phyloP scores from a whole-genome alignment of 2,113 vertebrate species.

The Pica pica region DNA sequence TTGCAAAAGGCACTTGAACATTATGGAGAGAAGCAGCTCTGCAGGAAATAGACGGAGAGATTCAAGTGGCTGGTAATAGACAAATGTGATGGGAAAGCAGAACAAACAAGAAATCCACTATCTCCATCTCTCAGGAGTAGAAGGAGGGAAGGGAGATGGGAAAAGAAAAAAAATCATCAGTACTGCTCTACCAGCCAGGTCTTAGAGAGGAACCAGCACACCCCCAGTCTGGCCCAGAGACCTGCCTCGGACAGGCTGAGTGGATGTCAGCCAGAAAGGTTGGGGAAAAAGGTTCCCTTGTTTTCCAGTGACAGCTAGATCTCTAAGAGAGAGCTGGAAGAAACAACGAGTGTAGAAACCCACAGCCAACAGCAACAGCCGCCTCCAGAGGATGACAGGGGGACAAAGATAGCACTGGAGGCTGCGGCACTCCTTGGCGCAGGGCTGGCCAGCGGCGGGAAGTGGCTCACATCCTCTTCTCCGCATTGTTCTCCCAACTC shows the following conservation, averaged over 20 bases:
- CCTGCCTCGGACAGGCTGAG: not conserved
- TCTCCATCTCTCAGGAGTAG: not conserved
- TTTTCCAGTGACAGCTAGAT: not conserved
- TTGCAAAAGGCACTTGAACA: slow-evolving; percentile 8
- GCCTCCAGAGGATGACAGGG: not conserved
- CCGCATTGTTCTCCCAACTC: slow-evolving; percentile 50
- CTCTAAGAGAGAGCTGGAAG: not conserved
- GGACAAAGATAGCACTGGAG: slow-evolving; percentile 34
- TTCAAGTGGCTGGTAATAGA: not conserved
- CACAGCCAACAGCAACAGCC: not conserved
- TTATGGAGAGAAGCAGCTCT: not conserved
- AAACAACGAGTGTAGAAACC: not conserved
- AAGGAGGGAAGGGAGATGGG: not conserved
- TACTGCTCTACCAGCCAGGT: not conserved
- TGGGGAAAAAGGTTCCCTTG: not conserved
- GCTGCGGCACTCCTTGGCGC: slow-evolving; percentile 4
- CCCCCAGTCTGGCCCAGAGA: not conserved
- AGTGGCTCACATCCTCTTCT: slow-evolving; percentile 66
- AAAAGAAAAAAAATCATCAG: not conserved
- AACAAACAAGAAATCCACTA: slow-evolving; percentile 4
- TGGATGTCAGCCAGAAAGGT: not conserved
- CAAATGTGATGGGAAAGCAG: not conserved
- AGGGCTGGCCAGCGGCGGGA: slow-evolving; percentile 20
- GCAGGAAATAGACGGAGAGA: not conserved
- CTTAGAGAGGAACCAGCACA: not conserved